Evolutionary conservation across 2,113 vertebrate genomes (phyloP).

Genomic region (Myxocyprinus asiaticus): DNA sequence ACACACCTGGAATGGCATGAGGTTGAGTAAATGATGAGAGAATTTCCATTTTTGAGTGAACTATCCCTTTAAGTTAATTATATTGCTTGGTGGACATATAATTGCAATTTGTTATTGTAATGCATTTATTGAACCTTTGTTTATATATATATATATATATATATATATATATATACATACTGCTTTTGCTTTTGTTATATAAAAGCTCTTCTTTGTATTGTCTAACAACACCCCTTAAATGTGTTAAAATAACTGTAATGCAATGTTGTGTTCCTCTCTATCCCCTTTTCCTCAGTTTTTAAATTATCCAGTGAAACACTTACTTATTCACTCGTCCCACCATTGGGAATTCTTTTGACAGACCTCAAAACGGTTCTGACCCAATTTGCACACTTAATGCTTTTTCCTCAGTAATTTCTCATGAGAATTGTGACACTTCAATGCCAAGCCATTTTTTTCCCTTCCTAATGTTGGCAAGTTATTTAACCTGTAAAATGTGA

Average conservation of each 20-base stretch:
- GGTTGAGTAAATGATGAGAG: no score
- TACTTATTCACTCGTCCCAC: background rate
- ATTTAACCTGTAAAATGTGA: background rate
- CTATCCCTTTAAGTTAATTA: no score
- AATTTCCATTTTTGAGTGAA: no score
- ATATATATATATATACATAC: no score
- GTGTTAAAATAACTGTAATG: background rate
- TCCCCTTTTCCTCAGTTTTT: constrained; percentile 2
- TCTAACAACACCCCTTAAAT: background rate
- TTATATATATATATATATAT: no score
- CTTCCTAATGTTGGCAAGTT: constrained; percentile 6
- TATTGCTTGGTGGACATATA: no score
- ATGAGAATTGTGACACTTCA: constrained; percentile 18
- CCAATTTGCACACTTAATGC: constrained; percentile 1
- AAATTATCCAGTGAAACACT: constrained; percentile 8
- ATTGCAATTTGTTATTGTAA: no score
- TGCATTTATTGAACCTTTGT: background rate
- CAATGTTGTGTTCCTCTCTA: background rate
- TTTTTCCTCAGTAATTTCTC: background rate
- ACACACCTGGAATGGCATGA: no score
- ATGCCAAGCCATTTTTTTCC: background rate
- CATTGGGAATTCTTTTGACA: constrained; percentile 10
- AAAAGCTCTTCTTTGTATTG: background rate
- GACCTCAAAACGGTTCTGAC: constrained; percentile 14
- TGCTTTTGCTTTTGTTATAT: background rate